Evolutionary conservation across 2,888 invertebrate species (phyloP).

Genomic region (Hybos culiciformis): DNA sequence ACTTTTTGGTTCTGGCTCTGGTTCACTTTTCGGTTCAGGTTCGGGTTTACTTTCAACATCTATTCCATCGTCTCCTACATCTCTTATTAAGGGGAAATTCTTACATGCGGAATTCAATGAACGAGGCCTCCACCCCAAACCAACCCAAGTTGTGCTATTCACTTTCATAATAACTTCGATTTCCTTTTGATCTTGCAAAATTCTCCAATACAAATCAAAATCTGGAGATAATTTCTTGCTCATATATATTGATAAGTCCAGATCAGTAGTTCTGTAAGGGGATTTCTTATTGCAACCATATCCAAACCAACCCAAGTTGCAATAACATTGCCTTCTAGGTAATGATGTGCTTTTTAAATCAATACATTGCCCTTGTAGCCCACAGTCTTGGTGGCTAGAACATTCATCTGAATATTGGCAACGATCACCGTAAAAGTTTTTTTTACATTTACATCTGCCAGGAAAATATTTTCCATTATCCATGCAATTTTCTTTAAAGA

Average conservation of each 20-base stretch:
- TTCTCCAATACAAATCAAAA: constrained; percentile 71
- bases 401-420: constrained; percentile 90
- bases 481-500: constrained; percentile 71
- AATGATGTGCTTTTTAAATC: constrained; percentile 66
- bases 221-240: constrained; percentile 57
- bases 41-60: constrained; percentile 35
- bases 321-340: constrained; percentile 78
- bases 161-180: constrained; percentile 76
- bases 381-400: constrained; percentile 69
- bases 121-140: constrained; percentile 83
- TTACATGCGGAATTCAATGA: constrained; percentile 60
- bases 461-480: constrained; percentile 69
- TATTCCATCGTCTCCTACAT: constrained; percentile 26
- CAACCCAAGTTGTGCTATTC: constrained; percentile 76
- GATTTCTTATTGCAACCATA: constrained; percentile 69
- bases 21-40: constrained; percentile 37
- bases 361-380: constrained; percentile 70
- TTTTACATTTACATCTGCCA: constrained; percentile 67
- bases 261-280: constrained; percentile 54
- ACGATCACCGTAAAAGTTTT: constrained; percentile 62
- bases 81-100: constrained; percentile 58
- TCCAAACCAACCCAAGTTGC: constrained; percentile 79
- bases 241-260: constrained; percentile 58
- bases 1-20: constrained; percentile 37
- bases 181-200: constrained; percentile 70